phyloP scores from a whole-genome alignment of 1,140 invertebrate species.

The Drosophila elegans region DNA sequence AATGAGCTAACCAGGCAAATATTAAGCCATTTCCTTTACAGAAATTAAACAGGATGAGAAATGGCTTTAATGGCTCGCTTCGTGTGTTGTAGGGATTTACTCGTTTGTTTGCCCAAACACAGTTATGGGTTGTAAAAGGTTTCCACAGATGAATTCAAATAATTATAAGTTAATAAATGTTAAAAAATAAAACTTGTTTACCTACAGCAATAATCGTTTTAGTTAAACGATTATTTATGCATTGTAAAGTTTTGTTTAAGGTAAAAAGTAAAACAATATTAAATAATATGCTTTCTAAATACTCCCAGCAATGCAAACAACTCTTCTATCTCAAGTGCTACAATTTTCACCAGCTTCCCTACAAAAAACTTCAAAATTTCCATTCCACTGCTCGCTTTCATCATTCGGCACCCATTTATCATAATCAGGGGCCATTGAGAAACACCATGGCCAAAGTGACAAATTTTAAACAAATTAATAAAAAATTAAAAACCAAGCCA shows the following conservation, averaged over 20 bases:
- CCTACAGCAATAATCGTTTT: no score
- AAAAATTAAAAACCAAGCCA: conserved; percentile 52
- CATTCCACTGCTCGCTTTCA: conserved; percentile 33
- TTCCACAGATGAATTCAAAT: background rate
- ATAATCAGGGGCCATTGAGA: conserved; percentile 50
- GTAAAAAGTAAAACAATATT: no score
- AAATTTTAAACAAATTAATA: conserved; percentile 82
- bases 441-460: conserved; percentile 58
- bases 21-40: conserved; percentile 26
- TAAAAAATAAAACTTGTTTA: background rate
- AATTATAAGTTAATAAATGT: background rate
- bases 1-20: conserved; percentile 17
- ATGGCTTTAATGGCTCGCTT: background rate
- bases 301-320: background rate
- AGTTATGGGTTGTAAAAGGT: background rate
- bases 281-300: background rate
- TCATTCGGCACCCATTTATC: conserved; percentile 31
- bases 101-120: background rate
- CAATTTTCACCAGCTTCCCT: conserved; percentile 18
- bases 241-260: no score
- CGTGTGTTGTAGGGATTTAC: conserved; percentile 5
- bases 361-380: conserved; percentile 21
- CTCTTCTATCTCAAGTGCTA: conserved; percentile 20
- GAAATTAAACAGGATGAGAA: conserved; percentile 2
- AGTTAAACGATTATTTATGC: no score